Conservation (phyloP, 2,113 vertebrate species). For the Passer domesticus region DNA sequence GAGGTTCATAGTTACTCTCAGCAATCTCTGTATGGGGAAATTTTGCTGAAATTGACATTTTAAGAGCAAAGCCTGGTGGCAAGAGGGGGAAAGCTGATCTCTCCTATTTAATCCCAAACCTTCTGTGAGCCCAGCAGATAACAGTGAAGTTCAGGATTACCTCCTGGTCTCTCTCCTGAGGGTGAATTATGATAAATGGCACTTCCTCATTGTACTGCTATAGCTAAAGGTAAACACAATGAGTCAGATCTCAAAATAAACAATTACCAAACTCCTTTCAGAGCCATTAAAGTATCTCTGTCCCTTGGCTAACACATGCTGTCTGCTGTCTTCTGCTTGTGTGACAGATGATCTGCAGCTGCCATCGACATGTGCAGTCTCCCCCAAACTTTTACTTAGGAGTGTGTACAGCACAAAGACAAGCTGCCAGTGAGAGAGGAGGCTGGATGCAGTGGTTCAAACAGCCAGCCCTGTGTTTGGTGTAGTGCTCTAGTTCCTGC, state of each 20-base stretch:
- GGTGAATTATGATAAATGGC: neutral
- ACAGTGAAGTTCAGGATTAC: neutral
- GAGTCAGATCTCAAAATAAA: neutral
- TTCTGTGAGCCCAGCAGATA: neutral
- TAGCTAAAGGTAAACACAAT: neutral
- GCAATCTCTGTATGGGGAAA: neutral
- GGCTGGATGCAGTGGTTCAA: neutral
- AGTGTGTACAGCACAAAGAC: neutral
- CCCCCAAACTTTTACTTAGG: neutral
- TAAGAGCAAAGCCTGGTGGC: neutral
- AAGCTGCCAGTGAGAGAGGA: neutral
- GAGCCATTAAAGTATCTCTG: neutral
- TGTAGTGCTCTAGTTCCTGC: neutral
- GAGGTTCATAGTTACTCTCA: neutral
- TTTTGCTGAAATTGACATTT: neutral
- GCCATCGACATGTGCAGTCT: neutral
- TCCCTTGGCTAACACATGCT: neutral
- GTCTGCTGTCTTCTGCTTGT: neutral
- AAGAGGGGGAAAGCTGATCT: neutral
- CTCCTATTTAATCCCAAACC: neutral
- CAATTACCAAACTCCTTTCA: neutral
- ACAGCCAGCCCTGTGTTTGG: neutral
- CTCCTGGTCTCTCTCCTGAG: neutral
- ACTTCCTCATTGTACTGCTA: neutral
- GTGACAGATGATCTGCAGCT: neutral